A percentile compares a stretch with the other conserved stretches of the same genome.
phyloP scores from a whole-genome alignment of 1,140 invertebrate genomes.

The Bombus consobrinus region DNA sequence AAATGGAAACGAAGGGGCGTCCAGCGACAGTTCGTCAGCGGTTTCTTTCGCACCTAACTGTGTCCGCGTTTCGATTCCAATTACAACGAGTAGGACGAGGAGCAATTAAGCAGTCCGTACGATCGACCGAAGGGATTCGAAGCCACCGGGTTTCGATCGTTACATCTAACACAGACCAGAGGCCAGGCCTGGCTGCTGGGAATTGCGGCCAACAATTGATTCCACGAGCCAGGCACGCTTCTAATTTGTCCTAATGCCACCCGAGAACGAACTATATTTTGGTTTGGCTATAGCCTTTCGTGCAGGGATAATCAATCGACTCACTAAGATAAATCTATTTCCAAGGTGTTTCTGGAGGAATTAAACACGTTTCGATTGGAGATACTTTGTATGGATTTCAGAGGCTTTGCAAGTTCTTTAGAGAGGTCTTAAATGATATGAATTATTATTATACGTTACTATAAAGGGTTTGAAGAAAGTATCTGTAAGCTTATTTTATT shows the following conservation, averaged over 20 bases:
- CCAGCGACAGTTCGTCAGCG: background rate
- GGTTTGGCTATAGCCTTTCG: constrained; percentile 19
- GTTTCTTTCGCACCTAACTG: constrained; percentile 15
- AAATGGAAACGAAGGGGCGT: background rate
- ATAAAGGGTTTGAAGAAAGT: too few species aligned
- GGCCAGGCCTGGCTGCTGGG: constrained; percentile 24
- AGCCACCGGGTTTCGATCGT: constrained; percentile 25
- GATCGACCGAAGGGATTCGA: constrained; percentile 48
- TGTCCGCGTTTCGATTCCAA: constrained; percentile 43
- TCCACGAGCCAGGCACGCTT: constrained; percentile 32
- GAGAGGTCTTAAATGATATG: too few species aligned
- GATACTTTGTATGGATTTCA: too few species aligned
- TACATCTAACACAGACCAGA: constrained; percentile 20
- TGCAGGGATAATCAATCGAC: constrained; percentile 21
- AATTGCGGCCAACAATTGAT: constrained; percentile 65
- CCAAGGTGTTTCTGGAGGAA: too few species aligned
- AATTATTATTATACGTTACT: too few species aligned
- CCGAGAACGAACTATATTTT: constrained; percentile 7
- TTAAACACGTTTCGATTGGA: too few species aligned
- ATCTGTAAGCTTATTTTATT: too few species aligned
- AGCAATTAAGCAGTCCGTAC: constrained; percentile 58
- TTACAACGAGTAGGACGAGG: constrained; percentile 29
- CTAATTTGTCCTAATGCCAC: constrained; percentile 53
- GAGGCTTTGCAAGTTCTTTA: too few species aligned
- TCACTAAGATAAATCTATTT: background rate